Base-by-base conservation (phyloP, 1,140 invertebrate genomes). In the Euwallacea similis region DNA sequence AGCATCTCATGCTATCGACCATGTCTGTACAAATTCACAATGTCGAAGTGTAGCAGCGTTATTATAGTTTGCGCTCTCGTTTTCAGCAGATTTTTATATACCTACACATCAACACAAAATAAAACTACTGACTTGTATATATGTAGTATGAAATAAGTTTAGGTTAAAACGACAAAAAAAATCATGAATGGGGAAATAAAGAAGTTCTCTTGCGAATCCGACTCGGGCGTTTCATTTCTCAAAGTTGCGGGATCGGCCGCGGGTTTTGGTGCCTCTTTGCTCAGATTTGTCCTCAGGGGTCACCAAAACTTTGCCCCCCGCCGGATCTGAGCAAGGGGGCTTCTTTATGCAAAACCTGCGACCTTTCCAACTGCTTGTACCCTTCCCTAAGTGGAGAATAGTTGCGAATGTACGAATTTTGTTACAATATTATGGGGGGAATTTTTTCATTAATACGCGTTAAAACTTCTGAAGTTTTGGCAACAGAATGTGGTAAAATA, bases 271-370 rank as follows among this genome's bases (percentile, higher is more conserved):
- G 80, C 80, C 80, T 79, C 77, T 78, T 80, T 80, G 80, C 79
- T 81, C 80, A 76, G n/a, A 61, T 74, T 71, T 76, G 79, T 80
- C 77, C 79, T 74, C 78, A 42, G 46, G 55, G 87, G 88, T 88
- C 88, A 89, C 88, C 88, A 89, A 90, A 90, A 89, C 88, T 87
- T 85, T 86, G 86, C 86, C 86, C 21, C 79, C 78, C 79, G 86
- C 86, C 79, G 78, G 78, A 78, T 79, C 76, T 78, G 79, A 81
- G 80, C 79, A 81, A 81, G 79, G 75, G 79, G 79, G 79, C 77
- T 81, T 81, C 78, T 80, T 81, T 81, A 75, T 74, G 9, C 72
- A 71, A 75, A 75, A 76, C 78, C 78, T 74, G 75, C 74, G 66
- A 73, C 75, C 75, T 76, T 75, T 74, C 73, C 73, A 15, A 47